phyloP scores from a whole-genome alignment of 2,113 vertebrate genomes.

The Eublepharis macularius region DNA sequence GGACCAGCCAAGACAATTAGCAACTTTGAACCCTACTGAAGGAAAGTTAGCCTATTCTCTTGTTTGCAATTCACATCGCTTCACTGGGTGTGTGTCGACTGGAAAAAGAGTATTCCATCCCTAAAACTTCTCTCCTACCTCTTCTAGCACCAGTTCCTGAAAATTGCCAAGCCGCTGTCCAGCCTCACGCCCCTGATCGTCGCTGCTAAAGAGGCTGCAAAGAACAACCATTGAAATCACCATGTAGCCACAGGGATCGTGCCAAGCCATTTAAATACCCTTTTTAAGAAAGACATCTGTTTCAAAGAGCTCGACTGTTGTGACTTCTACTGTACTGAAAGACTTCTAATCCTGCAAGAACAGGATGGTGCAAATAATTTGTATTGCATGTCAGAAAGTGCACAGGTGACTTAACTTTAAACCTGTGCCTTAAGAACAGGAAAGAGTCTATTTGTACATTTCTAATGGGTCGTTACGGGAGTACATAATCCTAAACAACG shows the following conservation, averaged over 20 bases:
- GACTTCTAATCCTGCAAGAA: constrained; percentile 21
- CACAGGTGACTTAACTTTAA: not conserved
- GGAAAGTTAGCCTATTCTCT: too few species aligned
- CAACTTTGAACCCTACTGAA: too few species aligned
- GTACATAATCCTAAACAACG: constrained; percentile 38
- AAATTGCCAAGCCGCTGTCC: constrained; percentile 94
- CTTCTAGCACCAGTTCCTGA: constrained; percentile 93
- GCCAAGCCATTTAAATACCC: constrained; percentile 52
- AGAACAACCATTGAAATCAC: constrained; percentile 86
- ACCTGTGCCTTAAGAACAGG: not conserved
- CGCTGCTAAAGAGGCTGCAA: constrained; percentile 93
- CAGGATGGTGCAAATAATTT: not conserved
- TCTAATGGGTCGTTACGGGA: constrained; percentile 41
- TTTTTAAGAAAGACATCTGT: constrained; percentile 22
- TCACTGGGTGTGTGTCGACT: too few species aligned
- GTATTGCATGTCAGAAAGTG: constrained; percentile 15
- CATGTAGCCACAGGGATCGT: not conserved
- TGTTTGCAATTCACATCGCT: too few species aligned
- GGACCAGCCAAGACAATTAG: too few species aligned
- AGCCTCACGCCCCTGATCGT: constrained; percentile 96
- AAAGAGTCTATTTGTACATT: not conserved
- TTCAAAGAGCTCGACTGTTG: not conserved
- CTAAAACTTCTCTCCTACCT: not conserved
- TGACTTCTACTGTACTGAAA: constrained; percentile 14
- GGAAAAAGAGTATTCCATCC: not conserved